phyloP scores from a whole-genome alignment of 2,888 invertebrate genomes.

The Teinopalpus imperialis region DNA sequence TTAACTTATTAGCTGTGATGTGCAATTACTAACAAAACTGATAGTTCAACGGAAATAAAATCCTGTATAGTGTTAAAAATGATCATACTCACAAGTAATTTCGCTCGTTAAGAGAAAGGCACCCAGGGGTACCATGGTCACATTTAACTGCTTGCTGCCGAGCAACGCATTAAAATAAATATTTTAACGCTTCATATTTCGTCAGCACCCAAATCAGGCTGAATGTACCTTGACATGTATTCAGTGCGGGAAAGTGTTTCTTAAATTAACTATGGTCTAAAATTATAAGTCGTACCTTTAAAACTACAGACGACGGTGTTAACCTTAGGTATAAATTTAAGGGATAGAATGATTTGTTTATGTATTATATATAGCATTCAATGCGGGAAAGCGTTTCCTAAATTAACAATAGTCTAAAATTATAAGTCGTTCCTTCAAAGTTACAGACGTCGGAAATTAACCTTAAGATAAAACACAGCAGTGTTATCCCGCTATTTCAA shows the following conservation, averaged over 20 bases:
- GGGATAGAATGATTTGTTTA: too few species aligned
- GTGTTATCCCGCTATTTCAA: too few species aligned
- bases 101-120: constrained; percentile 4
- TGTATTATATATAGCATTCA: too few species aligned
- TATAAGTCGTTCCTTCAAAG: background rate
- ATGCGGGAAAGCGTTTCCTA: background rate
- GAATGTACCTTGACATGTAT: constrained; percentile 5
- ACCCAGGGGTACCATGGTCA: background rate
- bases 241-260: background rate
- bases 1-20: too few species aligned
- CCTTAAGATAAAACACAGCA: too few species aligned
- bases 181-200: constrained; percentile 20
- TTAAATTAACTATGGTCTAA: constrained; percentile 8
- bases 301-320: background rate
- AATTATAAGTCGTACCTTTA: background rate
- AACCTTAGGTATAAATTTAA: too few species aligned
- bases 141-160: background rate
- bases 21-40: too few species aligned
- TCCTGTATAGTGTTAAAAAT: too few species aligned
- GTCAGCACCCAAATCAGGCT: background rate
- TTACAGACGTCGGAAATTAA: too few species aligned
- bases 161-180: constrained; percentile 21
- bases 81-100: too few species aligned
- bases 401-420: constrained; percentile 11
- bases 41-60: too few species aligned